Evolutionary conservation across 37 sponge, comb jelly and placozoan genomes (phyloP).

Genomic region (Aplysina aerophoba): DNA sequence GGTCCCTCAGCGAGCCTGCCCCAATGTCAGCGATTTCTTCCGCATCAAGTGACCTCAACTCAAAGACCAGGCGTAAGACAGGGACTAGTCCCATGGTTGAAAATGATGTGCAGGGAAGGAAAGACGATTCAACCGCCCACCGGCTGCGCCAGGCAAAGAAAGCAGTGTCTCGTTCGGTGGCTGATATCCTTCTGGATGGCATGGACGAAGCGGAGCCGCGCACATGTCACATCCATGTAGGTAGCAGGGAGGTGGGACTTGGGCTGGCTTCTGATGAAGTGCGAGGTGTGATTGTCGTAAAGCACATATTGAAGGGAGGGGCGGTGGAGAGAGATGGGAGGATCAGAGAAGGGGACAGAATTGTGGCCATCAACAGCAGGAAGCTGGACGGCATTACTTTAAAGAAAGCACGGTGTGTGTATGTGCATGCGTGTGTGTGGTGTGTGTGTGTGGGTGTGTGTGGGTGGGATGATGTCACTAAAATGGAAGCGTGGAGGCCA

Average conservation of each 20-base stretch:
- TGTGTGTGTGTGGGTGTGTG: background rate
- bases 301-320: conserved; percentile 53
- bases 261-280: conserved; percentile 44
- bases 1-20: conserved; percentile 12
- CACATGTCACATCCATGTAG: background rate
- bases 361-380: conserved; percentile 77
- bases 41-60: background rate
- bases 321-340: conserved; percentile 75
- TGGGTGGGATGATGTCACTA: no score
- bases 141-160: background rate
- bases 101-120: no score
- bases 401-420: conserved; percentile 51
- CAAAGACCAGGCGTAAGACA: no score
- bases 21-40: background rate
- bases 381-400: conserved; percentile 51
- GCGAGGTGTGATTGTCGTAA: conserved; percentile 59
- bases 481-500: no score
- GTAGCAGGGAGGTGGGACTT: conserved; percentile 34
- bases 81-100: no score
- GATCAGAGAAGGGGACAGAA: conserved; percentile 78
- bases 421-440: background rate
- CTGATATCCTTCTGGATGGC: conserved; percentile 9
- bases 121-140: no score
- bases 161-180: background rate
- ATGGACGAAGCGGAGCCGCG: background rate